Conservation (phyloP, 2,113 vertebrate species). For the Anoplopoma fimbria region DNA sequence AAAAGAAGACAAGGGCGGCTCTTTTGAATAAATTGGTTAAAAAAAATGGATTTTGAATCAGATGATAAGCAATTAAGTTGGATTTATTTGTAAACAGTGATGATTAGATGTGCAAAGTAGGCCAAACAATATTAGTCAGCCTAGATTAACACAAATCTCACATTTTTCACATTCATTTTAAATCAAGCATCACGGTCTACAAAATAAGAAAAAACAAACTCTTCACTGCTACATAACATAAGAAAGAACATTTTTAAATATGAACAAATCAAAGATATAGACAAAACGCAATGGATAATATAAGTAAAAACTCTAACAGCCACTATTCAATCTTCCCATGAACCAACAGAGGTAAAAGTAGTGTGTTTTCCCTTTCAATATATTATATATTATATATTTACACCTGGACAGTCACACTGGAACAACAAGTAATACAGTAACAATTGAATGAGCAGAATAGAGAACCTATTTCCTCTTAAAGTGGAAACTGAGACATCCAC, state of each 20-base stretch:
- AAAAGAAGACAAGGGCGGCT: slow-evolving; percentile 26
- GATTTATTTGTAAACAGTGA: slow-evolving; percentile 19
- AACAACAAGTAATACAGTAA: neutral
- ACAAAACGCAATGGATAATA: neutral
- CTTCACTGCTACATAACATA: neutral
- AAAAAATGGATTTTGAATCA: slow-evolving; percentile 28
- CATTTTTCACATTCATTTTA: neutral
- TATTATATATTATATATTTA: neutral
- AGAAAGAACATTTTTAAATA: neutral
- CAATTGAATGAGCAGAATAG: neutral
- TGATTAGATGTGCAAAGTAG: neutral
- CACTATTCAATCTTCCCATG: neutral
- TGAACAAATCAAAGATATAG: neutral
- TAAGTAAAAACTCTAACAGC: neutral
- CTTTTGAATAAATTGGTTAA: neutral
- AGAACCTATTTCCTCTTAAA: neutral
- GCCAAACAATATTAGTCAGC: neutral
- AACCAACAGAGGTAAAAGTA: neutral
- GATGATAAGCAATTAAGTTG: slow-evolving; percentile 28
- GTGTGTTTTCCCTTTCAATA: neutral
- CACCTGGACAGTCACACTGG: neutral
- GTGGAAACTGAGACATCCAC: neutral
- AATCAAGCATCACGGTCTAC: no score
- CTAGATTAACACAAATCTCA: neutral
- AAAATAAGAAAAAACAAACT: no score